These are phyloP conservation scores for Drosophila setosimentum DNA, from an alignment of 2,888 invertebrate species.

Conservation along the genomic window DNA sequence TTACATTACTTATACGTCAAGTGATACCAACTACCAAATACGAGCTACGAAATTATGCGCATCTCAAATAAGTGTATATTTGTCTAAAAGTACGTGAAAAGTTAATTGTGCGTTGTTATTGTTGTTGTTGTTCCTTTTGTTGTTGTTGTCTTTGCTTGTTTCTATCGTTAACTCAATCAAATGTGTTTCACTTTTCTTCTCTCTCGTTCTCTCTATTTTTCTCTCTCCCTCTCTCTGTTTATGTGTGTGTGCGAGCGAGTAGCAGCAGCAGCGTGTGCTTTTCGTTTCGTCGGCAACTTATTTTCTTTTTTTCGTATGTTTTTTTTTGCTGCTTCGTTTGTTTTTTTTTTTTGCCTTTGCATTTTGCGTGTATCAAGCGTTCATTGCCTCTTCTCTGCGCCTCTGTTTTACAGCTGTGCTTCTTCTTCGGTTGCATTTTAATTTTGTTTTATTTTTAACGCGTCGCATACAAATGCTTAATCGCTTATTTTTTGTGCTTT, in stretches of 20 bases:
- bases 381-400: constrained; percentile 65
- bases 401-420: constrained; percentile 9
- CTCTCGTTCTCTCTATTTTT: constrained; percentile 16
- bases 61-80: constrained; percentile 53
- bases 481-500: constrained; percentile 38
- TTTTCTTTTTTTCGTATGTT: constrained; percentile 22
- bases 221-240: neutral
- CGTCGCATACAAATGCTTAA: constrained; percentile 63
- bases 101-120: constrained; percentile 65
- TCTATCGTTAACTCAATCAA: constrained; percentile 69
- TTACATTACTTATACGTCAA: constrained; percentile 65
- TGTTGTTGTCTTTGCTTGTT: constrained; percentile 12
- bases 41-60: constrained; percentile 58
- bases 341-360: constrained; percentile 48
- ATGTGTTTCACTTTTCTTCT: constrained; percentile 56
- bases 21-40: constrained; percentile 13
- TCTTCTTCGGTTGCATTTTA: constrained; percentile 58
- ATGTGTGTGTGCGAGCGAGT: constrained; percentile 9
- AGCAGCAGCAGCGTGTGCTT: constrained; percentile 51
- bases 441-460: constrained; percentile 67
- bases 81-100: constrained; percentile 39
- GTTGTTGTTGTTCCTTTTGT: neutral
- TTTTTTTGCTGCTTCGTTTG: constrained; percentile 39
- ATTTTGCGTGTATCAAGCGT: constrained; percentile 78
- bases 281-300: constrained; percentile 58